Base-by-base conservation (phyloP, 92 coral and sea anemone species). In the Isaurus tuberculatus region DNA sequence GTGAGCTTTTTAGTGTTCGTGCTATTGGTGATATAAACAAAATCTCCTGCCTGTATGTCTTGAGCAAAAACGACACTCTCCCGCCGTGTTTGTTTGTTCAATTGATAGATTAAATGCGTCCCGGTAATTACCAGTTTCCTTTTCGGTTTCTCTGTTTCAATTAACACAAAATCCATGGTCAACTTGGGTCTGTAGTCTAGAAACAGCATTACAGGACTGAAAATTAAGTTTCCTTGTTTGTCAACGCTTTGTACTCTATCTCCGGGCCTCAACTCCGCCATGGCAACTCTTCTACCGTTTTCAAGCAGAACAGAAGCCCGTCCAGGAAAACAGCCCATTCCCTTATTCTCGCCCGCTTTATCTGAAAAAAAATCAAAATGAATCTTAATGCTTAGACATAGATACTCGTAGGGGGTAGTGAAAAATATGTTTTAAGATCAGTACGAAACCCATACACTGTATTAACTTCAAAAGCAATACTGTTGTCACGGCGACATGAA, bases 21-120 rank as follows among this genome's bases (percentile, higher is more conserved):
- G 67, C 84, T 85, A 33, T 65, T 77, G n/a, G 88, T 85, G 30
- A 92, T 89, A 51, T 94, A 92, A 75, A 97, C 87, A 71, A 80
- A 69, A 79, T 97, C 95, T 14, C 97, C 98, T 29, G 75, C 81
- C n/a, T 89, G 87, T 8, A 88, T 34, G 80, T 86, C 88, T 36
- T 89, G 86, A 51, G 98, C 98, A 79, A 86, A 88, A 15, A 75
- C 57, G 55, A 84, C 91, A 13, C 78, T 65, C 79, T 90, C 92
- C 87, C 20, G 88, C 86, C 74, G 89, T 1, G 98, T 71, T 6
- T 89, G 95, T 88, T 88, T 93, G 93, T 90, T 92, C 89, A 86
- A 43, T 71, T 88, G 93, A 88, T 97, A 97, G 88, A 97, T 90
- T 48, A 97, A 87, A 79, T 97, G 99, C 43, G 93, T 65, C 42